These are phyloP conservation scores for Noctua pronuba DNA, from an alignment of 2,888 invertebrate species.

Conservation along the genomic window DNA sequence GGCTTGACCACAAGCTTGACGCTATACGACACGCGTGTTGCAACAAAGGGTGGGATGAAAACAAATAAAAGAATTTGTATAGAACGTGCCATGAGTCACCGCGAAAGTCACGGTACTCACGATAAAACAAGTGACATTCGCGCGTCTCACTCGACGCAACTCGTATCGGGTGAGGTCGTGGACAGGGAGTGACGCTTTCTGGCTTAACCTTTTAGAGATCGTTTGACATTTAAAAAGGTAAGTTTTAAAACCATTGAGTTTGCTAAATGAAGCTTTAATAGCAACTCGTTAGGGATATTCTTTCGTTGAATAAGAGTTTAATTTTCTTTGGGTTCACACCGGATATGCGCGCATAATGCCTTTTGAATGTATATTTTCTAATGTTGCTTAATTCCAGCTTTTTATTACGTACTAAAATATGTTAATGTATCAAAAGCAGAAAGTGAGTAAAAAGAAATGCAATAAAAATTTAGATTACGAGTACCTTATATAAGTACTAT, in stretches of 20 bases:
- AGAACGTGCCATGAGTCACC: neutral
- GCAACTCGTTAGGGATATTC: constrained; percentile 37
- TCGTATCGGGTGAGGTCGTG: neutral
- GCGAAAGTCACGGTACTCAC: neutral
- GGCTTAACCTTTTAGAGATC: constrained; percentile 30
- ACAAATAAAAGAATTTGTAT: neutral
- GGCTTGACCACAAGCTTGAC: neutral
- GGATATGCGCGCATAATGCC: neutral
- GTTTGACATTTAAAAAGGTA: constrained; percentile 58
- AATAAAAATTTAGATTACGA: too few species aligned
- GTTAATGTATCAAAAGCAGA: too few species aligned
- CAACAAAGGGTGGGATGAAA: neutral
- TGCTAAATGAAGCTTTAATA: constrained; percentile 12
- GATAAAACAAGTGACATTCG: neutral
- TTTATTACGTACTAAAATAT: neutral
- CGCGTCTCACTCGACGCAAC: neutral
- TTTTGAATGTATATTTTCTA: neutral
- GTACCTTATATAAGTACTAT: too few species aligned
- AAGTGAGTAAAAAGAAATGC: too few species aligned
- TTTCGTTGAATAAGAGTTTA: constrained; percentile 22
- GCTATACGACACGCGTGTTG: neutral
- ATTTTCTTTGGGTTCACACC: constrained; percentile 22
- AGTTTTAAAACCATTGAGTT: constrained; percentile 35
- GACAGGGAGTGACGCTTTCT: neutral
- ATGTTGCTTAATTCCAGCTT: neutral